Percentiles rank a stretch among this genome's conserved stretches.
Conservation (phyloP, 2,888 invertebrate genomes). For the Alsophila aescularia region DNA sequence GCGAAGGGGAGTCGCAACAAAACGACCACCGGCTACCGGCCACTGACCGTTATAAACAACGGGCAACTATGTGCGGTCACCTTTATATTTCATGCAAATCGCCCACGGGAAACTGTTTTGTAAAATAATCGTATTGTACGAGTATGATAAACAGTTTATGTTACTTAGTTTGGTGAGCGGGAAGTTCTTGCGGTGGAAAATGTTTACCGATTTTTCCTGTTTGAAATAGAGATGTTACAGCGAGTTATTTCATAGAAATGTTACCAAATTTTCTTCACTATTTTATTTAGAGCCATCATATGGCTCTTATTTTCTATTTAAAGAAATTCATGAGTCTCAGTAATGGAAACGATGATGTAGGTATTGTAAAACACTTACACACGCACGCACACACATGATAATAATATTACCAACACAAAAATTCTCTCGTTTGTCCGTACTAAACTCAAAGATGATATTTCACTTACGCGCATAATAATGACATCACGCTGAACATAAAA, state of each 20-base stretch:
- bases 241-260: constrained; percentile 1
- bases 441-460: constrained; percentile 43
- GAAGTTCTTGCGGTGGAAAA: constrained; percentile 35
- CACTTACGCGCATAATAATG: constrained; percentile 59
- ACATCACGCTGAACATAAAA: constrained; percentile 55
- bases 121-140: constrained; percentile 56
- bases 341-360: too few species aligned
- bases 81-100: constrained; percentile 84
- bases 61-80: constrained; percentile 79
- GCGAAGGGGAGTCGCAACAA: constrained; percentile 65
- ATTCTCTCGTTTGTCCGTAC: not conserved
- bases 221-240: constrained; percentile 11
- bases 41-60: constrained; percentile 81
- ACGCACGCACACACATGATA: too few species aligned
- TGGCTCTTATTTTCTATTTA: too few species aligned
- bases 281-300: too few species aligned
- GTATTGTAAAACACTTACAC: too few species aligned
- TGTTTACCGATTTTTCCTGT: constrained; percentile 39
- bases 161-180: constrained; percentile 39
- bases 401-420: too few species aligned
- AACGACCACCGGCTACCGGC: constrained; percentile 53
- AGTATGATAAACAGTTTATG: constrained; percentile 55
- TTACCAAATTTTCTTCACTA: not conserved
- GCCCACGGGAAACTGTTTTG: constrained; percentile 56
- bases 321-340: too few species aligned